A percentile compares a stretch with the other conserved stretches of the same genome.
Evolutionary conservation across 2,797 vertebrate species (phyloP).

Genomic region (Pogonophryne albipinna): DNA sequence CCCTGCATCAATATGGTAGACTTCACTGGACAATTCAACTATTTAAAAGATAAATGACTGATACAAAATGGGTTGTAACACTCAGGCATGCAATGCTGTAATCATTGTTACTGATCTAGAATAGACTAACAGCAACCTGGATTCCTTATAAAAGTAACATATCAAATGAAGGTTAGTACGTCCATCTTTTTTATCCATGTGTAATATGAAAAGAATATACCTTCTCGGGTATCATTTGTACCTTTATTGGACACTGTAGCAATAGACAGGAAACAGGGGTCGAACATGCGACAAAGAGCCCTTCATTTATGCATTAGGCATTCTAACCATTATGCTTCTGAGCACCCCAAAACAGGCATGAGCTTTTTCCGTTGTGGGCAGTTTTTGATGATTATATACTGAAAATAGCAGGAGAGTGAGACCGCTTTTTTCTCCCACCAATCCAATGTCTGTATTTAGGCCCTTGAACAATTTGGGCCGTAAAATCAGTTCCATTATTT

Average conservation of each 20-base stretch:
- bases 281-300: background rate
- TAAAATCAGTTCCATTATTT: too few species aligned
- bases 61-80: constrained; percentile 27
- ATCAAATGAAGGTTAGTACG: background rate
- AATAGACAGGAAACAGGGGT: background rate
- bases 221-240: background rate
- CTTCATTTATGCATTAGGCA: background rate
- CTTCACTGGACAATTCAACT: constrained; percentile 61
- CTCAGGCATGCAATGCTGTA: constrained; percentile 22
- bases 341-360: background rate
- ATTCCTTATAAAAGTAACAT: background rate
- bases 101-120: background rate
- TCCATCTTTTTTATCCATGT: background rate
- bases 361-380: background rate
- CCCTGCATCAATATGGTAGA: constrained; percentile 48
- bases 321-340: background rate
- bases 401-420: background rate
- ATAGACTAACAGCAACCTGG: background rate
- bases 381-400: background rate
- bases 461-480: background rate
- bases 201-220: background rate
- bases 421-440: background rate
- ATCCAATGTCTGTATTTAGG: constrained; percentile 25
- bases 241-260: background rate
- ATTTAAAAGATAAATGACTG: constrained; percentile 61